These are phyloP conservation scores for Drosophila pseudoananassae DNA, from an alignment of 1,140 invertebrate genomes.

Conservation along the genomic window DNA sequence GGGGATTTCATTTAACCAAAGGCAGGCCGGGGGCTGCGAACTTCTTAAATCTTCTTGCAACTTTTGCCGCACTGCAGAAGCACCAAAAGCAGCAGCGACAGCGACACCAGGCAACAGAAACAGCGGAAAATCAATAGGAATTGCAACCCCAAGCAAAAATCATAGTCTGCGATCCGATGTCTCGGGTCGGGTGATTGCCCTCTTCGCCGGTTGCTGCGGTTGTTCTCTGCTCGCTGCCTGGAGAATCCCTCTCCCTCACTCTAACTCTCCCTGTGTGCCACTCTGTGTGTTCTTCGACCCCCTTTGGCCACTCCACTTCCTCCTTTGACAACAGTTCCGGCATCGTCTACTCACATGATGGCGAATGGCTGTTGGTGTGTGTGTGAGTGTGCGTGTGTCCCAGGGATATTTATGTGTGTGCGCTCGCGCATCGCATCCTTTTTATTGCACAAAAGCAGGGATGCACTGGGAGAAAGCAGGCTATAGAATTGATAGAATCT, in stretches of 20 bases:
- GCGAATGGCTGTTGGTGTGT: neutral
- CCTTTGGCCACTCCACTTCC: slow-evolving; percentile 41
- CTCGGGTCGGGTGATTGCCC: slow-evolving; percentile 72
- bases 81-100: neutral
- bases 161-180: slow-evolving; percentile 41
- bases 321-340: slow-evolving; percentile 56
- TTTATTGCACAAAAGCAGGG: slow-evolving; percentile 64
- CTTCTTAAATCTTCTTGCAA: slow-evolving; percentile 38
- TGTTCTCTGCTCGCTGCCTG: slow-evolving; percentile 45
- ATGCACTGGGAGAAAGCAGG: slow-evolving; percentile 10
- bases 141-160: slow-evolving; percentile 72
- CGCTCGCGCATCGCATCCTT: slow-evolving; percentile 76
- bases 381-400: slow-evolving; percentile 34
- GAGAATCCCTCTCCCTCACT: slow-evolving; percentile 22
- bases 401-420: slow-evolving; percentile 74
- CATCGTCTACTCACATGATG: slow-evolving; percentile 23
- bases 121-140: slow-evolving; percentile 78
- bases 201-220: slow-evolving; percentile 73
- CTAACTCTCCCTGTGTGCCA: neutral
- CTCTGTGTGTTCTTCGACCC: slow-evolving; percentile 8
- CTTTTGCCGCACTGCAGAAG: slow-evolving; percentile 54
- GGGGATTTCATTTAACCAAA: slow-evolving; percentile 32
- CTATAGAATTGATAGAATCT: neutral
- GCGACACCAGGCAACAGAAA: slow-evolving; percentile 26
- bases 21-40: slow-evolving; percentile 1